phyloP scores from a whole-genome alignment of 2,888 invertebrate species.

The Cephus pulcher region DNA sequence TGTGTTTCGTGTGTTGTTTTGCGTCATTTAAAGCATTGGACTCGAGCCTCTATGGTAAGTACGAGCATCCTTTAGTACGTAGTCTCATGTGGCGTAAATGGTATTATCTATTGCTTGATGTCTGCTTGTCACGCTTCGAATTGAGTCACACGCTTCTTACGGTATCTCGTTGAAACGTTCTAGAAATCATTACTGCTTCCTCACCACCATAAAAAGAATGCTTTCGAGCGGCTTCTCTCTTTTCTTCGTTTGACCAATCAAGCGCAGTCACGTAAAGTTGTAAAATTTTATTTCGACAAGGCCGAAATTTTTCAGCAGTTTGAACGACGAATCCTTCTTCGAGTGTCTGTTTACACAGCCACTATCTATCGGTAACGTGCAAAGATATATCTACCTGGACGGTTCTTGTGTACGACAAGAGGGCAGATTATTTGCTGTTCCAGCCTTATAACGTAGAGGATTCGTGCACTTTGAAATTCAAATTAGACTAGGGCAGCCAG shows the following conservation, averaged over 20 bases:
- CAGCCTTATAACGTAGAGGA: not conserved
- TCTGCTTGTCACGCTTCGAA: not conserved
- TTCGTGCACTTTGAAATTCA: not conserved
- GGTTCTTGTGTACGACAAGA: not conserved
- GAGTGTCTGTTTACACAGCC: not conserved
- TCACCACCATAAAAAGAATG: not conserved
- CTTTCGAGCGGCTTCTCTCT: not conserved
- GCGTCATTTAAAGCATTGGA: constrained; percentile 64
- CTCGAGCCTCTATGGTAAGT: constrained; percentile 66
- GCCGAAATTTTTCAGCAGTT: not conserved
- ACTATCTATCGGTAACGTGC: not conserved
- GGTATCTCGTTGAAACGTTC: too few relatives aligned
- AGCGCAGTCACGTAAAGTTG: not conserved
- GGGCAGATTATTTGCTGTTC: not conserved
- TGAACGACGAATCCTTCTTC: not conserved
- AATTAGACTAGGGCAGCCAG: not conserved
- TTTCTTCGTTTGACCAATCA: not conserved
- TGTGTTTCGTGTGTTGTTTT: constrained; percentile 58
- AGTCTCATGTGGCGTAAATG: not conserved
- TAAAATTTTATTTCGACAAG: not conserved
- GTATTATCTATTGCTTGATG: not conserved
- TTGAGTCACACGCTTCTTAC: not conserved
- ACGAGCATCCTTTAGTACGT: constrained; percentile 42
- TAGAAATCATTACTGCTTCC: not conserved
- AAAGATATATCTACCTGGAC: not conserved